Conservation (phyloP, 2,888 invertebrate species). For the Drosophila siamana region DNA sequence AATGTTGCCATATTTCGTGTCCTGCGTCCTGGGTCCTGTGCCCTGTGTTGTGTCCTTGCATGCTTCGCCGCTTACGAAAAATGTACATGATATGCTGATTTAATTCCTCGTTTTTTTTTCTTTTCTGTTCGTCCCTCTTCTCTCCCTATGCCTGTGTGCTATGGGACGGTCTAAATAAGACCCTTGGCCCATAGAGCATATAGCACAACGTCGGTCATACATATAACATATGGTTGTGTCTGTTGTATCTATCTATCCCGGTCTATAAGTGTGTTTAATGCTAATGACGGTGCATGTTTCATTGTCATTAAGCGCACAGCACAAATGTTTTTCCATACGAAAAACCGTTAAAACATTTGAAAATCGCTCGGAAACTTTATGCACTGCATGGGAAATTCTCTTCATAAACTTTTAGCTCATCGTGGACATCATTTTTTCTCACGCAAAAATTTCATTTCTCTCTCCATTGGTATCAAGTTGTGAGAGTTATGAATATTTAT, state of each 20-base stretch:
- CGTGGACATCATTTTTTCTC: background rate
- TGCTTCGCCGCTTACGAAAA: constrained; percentile 75
- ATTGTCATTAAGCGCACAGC: constrained; percentile 48
- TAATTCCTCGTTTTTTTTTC: constrained; percentile 38
- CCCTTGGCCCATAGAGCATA: constrained; percentile 53
- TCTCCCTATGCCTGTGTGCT: constrained; percentile 2
- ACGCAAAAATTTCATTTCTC: no score
- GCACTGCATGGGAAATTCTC: background rate
- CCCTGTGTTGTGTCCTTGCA: constrained; percentile 59
- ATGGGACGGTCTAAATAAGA: constrained; percentile 45
- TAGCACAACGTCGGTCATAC: constrained; percentile 36
- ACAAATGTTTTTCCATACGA: background rate
- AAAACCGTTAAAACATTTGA: constrained; percentile 42
- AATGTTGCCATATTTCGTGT: constrained; percentile 48
- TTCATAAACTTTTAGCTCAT: background rate
- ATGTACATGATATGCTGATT: constrained; percentile 79
- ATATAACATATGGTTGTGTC: constrained; percentile 9
- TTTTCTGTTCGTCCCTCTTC: constrained; percentile 7
- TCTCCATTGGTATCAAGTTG: no score
- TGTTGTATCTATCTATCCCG: constrained; percentile 20
- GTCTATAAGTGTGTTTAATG: constrained; percentile 43
- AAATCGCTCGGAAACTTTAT: constrained; percentile 11
- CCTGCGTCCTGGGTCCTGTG: constrained; percentile 13
- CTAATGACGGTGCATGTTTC: constrained; percentile 67
- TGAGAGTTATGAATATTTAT: no score